Conservation (phyloP, 2,797 vertebrate species). For the Leuciscus waleckii region DNA sequence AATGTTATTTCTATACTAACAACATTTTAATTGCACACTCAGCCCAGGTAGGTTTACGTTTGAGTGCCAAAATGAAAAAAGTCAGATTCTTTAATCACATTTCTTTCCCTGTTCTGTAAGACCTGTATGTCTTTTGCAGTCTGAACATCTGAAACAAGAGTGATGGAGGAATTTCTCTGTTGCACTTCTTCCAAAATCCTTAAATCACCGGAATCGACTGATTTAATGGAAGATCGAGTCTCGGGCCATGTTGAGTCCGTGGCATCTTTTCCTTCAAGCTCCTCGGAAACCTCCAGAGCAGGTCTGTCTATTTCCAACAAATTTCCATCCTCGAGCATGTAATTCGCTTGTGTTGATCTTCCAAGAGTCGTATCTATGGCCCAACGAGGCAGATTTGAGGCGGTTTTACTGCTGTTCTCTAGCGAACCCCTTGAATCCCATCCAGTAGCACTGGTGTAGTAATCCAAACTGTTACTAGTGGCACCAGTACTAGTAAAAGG, state of each 20-base stretch:
- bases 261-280: constrained; percentile 94
- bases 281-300: constrained; percentile 86
- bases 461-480: constrained; percentile 90
- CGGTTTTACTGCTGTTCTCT: constrained; percentile 92
- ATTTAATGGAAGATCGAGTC: constrained; percentile 94
- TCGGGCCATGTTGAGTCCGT: constrained; percentile 97
- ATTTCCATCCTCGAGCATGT: constrained; percentile 89
- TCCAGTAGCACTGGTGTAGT: constrained; percentile 93
- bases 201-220: constrained; percentile 95
- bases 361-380: constrained; percentile 82
- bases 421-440: constrained; percentile 94
- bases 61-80: constrained; percentile 97
- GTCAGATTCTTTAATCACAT: constrained; percentile 95
- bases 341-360: constrained; percentile 80
- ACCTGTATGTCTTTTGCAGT: constrained; percentile 91
- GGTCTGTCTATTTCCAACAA: constrained; percentile 88
- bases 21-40: constrained; percentile 62
- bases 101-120: constrained; percentile 93
- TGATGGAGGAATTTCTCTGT: constrained; percentile 88
- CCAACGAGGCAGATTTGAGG: constrained; percentile 93
- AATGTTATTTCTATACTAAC: neutral
- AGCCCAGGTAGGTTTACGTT: constrained; percentile 76
- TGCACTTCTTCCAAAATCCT: constrained; percentile 97
- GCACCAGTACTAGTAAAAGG: constrained; percentile 91
- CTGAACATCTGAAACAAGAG: constrained; percentile 89